Base-by-base conservation (phyloP, 2,113 vertebrate genomes). In the Charina bottae region DNA sequence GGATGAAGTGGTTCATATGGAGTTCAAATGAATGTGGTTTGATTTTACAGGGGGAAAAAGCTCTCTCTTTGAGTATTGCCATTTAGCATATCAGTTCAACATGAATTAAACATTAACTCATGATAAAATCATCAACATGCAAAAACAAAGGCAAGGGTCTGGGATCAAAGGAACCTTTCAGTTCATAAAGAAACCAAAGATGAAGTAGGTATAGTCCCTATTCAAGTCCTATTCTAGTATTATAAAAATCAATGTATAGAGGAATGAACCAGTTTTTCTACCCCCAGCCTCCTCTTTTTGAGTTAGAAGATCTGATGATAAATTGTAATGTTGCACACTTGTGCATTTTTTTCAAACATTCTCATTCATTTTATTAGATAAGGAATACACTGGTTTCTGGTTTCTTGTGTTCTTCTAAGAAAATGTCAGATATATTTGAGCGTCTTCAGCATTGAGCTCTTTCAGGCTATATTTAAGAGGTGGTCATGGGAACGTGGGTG, bases 61-160 rank as follows among this genome's bases (percentile, higher is more conserved):
- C 56, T 93, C 92, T 84, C 90, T 95, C 93, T 94, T 94, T 93
- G 91, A 96, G 95, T 93, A 92, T 94, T 95, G 90, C 92, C 95
- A 95, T 96, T 97, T 96, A 94, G 87, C 92, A 94, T 94, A 96
- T 96, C 94, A 93, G 84, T 94, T 94, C 92, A 91, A 83, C 0
- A 49, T 96, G 95, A 97, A 96, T 96, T 96, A 96, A 96, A 96
- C 92, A 97, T 96, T 92, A 96, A 95, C 95, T 96, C 93, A 96
- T 95, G 93, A 97, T 95, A 96, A 96, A 97, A 97, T 96, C 95
- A 96, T 96, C 96, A 97, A 97, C 96, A 97, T 97, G 95, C 94
- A 96, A 96, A 97, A 95, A 88, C 91, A 95, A 95, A 96, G 93
- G 94, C 93, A 92, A 4, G 46, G 94, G 90, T 93, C 62, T 93